These are phyloP conservation scores for Microhierax caerulescens DNA, from an alignment of 2,797 vertebrate genomes.

Conservation along the genomic window DNA sequence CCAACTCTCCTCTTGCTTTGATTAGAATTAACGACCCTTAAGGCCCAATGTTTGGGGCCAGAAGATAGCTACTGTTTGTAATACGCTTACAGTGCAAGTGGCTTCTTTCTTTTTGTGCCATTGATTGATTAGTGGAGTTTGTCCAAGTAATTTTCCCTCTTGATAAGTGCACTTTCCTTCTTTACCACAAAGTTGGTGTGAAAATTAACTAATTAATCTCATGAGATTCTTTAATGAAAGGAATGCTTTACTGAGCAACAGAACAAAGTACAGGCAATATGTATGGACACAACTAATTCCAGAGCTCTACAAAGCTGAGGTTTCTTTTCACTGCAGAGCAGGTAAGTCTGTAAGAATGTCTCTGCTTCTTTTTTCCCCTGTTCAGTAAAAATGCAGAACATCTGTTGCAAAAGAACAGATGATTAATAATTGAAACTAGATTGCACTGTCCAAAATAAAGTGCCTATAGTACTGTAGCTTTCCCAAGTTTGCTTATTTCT, in stretches of 20 bases:
- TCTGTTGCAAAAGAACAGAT: conserved; percentile 19
- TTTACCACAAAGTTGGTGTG: conserved; percentile 8
- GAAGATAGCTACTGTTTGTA: conserved; percentile 10
- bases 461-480: neutral
- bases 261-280: neutral
- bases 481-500: neutral
- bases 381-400: neutral
- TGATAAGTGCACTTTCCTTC: neutral
- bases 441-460: neutral
- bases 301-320: neutral
- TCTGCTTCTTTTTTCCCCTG: neutral
- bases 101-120: conserved; percentile 38
- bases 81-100: neutral
- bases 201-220: conserved; percentile 58
- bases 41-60: neutral
- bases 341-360: neutral
- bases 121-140: conserved; percentile 42
- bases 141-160: conserved; percentile 36
- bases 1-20: neutral
- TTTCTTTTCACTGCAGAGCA: conserved; percentile 2
- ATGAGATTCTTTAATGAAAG: conserved; percentile 33
- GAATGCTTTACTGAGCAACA: conserved; percentile 27
- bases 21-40: neutral
- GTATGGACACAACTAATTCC: neutral
- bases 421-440: conserved; percentile 37